Conservation (phyloP, 2,888 invertebrate species). For the Oithona nana region DNA sequence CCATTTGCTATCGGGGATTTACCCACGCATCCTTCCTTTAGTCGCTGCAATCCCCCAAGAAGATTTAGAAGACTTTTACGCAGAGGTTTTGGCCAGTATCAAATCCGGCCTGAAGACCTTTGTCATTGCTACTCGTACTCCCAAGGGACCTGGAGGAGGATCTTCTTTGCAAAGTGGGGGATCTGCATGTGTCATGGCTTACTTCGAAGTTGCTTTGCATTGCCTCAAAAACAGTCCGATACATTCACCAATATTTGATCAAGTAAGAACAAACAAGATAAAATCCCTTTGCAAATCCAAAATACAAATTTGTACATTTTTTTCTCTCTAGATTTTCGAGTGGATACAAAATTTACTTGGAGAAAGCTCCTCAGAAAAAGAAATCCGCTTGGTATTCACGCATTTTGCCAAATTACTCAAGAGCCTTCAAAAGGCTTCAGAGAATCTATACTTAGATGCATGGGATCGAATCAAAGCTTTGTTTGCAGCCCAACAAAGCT, state of each 20-base stretch:
- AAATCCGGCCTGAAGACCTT: not conserved
- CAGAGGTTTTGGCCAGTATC: not conserved
- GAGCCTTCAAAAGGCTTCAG: no score
- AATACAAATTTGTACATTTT: not conserved
- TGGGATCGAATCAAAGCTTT: no score
- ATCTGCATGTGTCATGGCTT: not conserved
- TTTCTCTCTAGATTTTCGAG: not conserved
- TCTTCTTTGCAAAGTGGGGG: not conserved
- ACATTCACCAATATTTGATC: not conserved
- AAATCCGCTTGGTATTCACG: no score
- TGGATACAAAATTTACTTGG: not conserved
- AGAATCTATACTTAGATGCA: no score
- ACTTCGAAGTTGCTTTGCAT: not conserved
- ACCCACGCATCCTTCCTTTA: not conserved
- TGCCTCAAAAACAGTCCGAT: not conserved
- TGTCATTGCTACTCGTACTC: not conserved
- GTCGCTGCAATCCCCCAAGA: not conserved
- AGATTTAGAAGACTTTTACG: not conserved
- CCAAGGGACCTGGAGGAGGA: not conserved
- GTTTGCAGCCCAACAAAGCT: no score
- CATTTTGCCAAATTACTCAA: no score
- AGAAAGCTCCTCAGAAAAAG: no score
- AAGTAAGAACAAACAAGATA: not conserved
- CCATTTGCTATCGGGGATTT: not conserved
- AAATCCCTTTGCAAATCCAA: not conserved